A percentile compares a stretch with the other conserved stretches of the same genome.
phyloP scores from a whole-genome alignment of 2,797 vertebrate species.

The Sphenodon punctatus region DNA sequence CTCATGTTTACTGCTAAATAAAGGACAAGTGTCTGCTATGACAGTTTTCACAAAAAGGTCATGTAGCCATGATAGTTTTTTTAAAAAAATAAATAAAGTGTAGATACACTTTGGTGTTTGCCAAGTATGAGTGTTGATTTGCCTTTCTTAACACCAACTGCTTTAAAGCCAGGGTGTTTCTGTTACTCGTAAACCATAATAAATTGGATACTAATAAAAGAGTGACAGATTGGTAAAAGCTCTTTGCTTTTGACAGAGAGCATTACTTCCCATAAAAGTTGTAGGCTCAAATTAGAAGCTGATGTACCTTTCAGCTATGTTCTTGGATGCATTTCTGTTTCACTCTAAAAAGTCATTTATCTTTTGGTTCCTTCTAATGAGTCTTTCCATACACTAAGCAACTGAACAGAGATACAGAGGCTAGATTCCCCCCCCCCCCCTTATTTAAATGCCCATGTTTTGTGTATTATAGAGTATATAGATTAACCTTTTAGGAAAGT shows the following conservation, averaged over 20 bases:
- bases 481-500: slow-evolving; percentile 40
- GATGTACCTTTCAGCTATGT: neutral
- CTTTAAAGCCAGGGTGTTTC: neutral
- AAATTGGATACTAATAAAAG: neutral
- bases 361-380: slow-evolving; percentile 23
- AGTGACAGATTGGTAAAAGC: slow-evolving; percentile 16
- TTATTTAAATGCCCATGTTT: neutral
- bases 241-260: slow-evolving; percentile 1
- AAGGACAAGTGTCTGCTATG: neutral
- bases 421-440: no score
- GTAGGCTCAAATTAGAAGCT: slow-evolving; percentile 18
- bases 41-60: neutral
- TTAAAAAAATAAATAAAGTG: no score
- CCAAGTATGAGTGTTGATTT: neutral
- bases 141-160: neutral
- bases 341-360: neutral
- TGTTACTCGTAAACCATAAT: slow-evolving; percentile 26
- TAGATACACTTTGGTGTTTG: neutral
- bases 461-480: slow-evolving; percentile 22
- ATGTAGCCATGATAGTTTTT: neutral
- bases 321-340: neutral
- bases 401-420: neutral
- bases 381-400: neutral
- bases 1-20: neutral
- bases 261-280: slow-evolving; percentile 19